Evolutionary conservation across 2,113 vertebrate species (phyloP), one percentile per base, ranked within the genome.

Genomic region (Gallinago undulata): DNA sequence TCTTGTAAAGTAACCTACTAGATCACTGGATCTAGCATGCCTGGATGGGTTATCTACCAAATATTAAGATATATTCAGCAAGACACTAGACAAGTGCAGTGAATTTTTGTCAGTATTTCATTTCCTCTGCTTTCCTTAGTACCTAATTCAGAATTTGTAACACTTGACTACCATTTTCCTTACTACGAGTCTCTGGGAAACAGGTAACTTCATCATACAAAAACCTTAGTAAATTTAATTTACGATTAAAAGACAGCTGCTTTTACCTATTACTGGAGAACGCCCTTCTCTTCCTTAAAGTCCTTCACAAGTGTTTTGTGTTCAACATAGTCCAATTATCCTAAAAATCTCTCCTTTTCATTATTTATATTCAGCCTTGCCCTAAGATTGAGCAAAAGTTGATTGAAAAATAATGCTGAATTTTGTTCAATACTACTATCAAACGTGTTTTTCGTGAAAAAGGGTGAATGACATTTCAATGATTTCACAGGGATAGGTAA

Each of bases 81-180:
- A 51, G 69, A 94, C 50, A 31, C 4, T 31, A 94, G 69, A 94
- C 13, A 78, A 84, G 53, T 62, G 78, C 59, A 88, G 31, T 56
- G 83, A 90, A 79, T 70, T 82, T 81, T 45, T 35, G 73, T 72
- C 86, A 96, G 35, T 67, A 74, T 86, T 81, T 92, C 0, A 12
- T 79, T 96, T 94, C 75, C 50, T 53, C 70, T 69, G 93, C 79
- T 93, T 72, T 94, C 22, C 22, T 92, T 76, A 77, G 87, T 33
- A 72, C 28, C 60, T 69, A 76, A 56, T 62, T 83, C 94, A 72
- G 84, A 94, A 93, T 69, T 41, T 2, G 4, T 80, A 93, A 84
- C 39, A 91, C 97, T 94, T 93, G 33, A 89, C 25, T 89, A 82
- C 68, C 37, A 86, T 77, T 93, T 84, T 85, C n/a, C 19, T 75